Percentiles rank a stretch among this genome's conserved stretches.
Conservation (phyloP, 2,888 invertebrate genomes). For the Cosmia pyralina region DNA sequence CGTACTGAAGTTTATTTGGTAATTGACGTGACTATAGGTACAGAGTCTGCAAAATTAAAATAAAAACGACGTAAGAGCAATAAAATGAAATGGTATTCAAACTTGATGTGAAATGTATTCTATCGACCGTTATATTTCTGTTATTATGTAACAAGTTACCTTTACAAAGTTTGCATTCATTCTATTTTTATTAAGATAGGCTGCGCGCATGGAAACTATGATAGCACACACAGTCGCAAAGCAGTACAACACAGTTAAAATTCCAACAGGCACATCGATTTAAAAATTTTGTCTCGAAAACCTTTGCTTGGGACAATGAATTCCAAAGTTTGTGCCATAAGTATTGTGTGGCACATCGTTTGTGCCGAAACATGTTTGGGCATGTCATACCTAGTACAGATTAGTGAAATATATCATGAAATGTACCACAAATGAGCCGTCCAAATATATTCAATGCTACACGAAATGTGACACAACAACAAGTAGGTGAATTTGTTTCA, state of each 20-base stretch:
- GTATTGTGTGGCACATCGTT: not conserved
- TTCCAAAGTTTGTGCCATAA: not conserved
- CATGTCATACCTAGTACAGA: not conserved
- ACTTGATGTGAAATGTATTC: not conserved
- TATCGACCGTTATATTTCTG: conserved; percentile 2
- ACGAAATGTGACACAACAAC: not conserved
- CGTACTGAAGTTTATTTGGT: not conserved
- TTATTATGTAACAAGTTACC: not conserved
- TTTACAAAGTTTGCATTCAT: not conserved
- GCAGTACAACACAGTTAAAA: not conserved
- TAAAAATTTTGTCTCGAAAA: not conserved
- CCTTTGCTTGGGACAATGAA: not conserved
- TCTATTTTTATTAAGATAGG: not conserved
- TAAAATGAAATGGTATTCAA: not conserved
- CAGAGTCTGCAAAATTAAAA: not conserved
- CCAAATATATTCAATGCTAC: not conserved
- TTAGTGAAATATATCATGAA: not conserved
- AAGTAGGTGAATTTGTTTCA: not conserved
- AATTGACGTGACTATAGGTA: not conserved
- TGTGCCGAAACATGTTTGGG: not conserved
- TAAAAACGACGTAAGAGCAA: not conserved
- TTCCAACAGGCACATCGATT: not conserved
- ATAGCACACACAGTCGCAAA: not conserved
- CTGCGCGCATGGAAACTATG: not conserved
- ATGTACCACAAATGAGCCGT: not conserved